Evolutionary conservation across 2,888 invertebrate genomes (phyloP), one percentile per base, ranked within the genome.

Genomic region (Spodoptera littoralis): DNA sequence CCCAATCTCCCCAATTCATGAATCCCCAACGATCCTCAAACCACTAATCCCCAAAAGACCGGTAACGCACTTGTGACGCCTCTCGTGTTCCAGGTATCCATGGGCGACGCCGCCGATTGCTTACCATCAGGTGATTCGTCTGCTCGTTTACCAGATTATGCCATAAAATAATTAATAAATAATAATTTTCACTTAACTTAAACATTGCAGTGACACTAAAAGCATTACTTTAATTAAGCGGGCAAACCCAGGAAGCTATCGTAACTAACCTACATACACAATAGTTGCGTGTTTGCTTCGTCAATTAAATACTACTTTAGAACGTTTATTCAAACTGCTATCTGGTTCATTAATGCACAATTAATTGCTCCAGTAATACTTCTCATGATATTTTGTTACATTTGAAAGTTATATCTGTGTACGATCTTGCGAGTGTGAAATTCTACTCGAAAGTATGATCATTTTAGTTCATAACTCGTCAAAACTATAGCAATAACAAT

Each of bases 241-340:
- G 79, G 70, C 65, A 60, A 69, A 57, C 76, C 75, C 60, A 80
- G 76, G 77, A 82, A 81, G 73, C 76, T 84, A 85, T 85, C 85
- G 87, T 85, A 86, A 74, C 76, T 84, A 85, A 85, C 85, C 88
- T 85, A 86, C 81, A 87, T 89, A 88, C 75, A 82, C 85, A 88
- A 88, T 88, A 86, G 87, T 85, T 80, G 87, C 86, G 84, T 88
- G 88, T 80, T 81, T 86, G 88, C 84, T 84, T 87, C 84, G 87
- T 87, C 90, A 91, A 91, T 92, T 91, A 92, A 91, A 92, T 90
- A 85, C 86, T 85, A 90, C 89, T 92, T 90, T 86, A 79, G 85
- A 83, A 73, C 83, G 77, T 82, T 86, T 80, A 78, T 79, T 80
- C 75, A 73, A 81, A 79, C 72, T 80, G 77, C 73, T 77, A 77